Evolutionary conservation across 1,140 invertebrate species (phyloP).

Genomic region (Periplaneta americana): DNA sequence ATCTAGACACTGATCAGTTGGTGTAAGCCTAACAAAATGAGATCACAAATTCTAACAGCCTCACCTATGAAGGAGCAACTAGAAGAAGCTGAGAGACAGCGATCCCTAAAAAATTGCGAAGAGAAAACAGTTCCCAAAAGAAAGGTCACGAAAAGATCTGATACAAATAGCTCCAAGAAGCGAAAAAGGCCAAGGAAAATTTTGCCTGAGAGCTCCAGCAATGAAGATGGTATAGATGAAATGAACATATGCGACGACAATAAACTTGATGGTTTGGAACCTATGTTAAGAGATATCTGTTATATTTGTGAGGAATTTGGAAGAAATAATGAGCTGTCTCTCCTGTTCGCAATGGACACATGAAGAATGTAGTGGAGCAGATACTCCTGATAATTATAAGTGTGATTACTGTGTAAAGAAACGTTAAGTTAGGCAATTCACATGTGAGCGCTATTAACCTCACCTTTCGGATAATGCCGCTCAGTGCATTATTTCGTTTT

Average conservation of each 20-base stretch:
- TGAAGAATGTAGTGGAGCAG: neutral
- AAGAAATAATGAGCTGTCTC: neutral
- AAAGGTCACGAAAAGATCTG: neutral
- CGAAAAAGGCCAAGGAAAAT: neutral
- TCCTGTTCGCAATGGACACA: neutral
- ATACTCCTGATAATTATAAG: neutral
- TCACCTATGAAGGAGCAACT: neutral
- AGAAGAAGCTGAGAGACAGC: neutral
- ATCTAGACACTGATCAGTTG: no score
- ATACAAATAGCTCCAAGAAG: neutral
- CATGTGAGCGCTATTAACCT: no score
- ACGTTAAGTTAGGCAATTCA: no score
- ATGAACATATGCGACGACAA: neutral
- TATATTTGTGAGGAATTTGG: conserved; percentile 4
- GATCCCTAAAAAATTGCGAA: neutral
- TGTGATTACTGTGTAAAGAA: conserved; percentile 2
- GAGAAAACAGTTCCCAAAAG: neutral
- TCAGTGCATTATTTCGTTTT: no score
- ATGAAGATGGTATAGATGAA: neutral
- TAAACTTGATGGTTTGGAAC: neutral
- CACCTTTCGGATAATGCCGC: no score
- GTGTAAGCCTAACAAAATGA: neutral
- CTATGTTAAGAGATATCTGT: neutral
- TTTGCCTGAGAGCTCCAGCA: neutral
- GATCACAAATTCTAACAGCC: neutral